Base-by-base conservation (phyloP, 1,140 invertebrate species). In the Cydia splendana region DNA sequence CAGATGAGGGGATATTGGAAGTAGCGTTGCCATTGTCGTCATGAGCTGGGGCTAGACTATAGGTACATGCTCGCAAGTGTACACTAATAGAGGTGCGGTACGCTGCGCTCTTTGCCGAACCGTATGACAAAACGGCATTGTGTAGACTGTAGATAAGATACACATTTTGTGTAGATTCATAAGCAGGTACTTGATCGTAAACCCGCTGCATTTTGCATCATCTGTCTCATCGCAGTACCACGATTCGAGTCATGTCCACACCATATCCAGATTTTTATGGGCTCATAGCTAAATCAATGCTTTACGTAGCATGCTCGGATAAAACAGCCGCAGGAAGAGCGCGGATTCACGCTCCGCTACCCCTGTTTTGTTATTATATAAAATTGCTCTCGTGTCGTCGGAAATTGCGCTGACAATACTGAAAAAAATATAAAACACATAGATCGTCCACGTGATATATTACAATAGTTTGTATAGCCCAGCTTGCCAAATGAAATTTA, bases 1-100 rank as follows among this genome's bases (percentile, higher is more conserved):
- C 86, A 91, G 91, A 92, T 91, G 84, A 85, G 80, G 80, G 76
- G 84, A 83, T 87, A 89, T 88, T 86, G 85, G 83, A 78, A 86
- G 84, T 85, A 81, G 81, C 79, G 82, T 78, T 79, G 80, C 77
- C 71, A 84, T 85, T 88, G 88, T 87, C 84, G 81, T 77, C 79
- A 75, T 80, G 76, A 75, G 76, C 69, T 77, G 62, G 77, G 77
- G 78, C 77, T 80, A 77, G 79, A 77, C 13, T 30, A 67, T 42
- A 38, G 34, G n/a, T n/a, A n/a, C n/a, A 48, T 76, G 69, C 75
- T 18, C 15, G 69, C 75, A 51, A 20, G 76, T 77, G 71, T 57
- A 62, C 30, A 28, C 24, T 28, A 65, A 53, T 62, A 73, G 73
- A 77, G 74, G 79, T 83, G 81, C 67, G 67, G 65, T 45, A 65